Evolutionary conservation across 1,140 invertebrate species (phyloP), one percentile per base, ranked within the genome.

Genomic region (Drosophila ficusphila): DNA sequence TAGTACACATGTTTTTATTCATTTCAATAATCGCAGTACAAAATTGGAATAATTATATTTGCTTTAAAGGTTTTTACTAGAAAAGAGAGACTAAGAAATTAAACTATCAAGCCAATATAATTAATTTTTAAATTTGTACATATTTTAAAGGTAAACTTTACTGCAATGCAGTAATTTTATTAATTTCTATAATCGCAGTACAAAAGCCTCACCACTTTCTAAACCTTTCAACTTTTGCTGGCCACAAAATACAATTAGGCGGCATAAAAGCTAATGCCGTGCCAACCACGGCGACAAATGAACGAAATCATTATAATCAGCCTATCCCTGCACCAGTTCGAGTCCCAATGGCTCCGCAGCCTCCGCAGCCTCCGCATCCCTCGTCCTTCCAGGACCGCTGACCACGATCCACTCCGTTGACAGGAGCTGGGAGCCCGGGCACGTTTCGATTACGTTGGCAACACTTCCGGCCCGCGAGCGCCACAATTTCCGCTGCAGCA

Each of bases 361-460:
- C 52, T 42, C 47, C 29, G n/a, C n/a, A 19, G 18, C 16, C 3
- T 9, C 52, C 18, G 3, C 36, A 14, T 9, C 8, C n/a, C 19
- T n/a, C 46, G 8, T 8, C 4, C 25, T n/a, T n/a, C n/a, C n/a
- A n/a, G n/a, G n/a, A n/a, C n/a, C 41, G 41, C 29, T 85, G 69
- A 75, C 46, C 75, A 64, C 23, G 69, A 70, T 64, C 53, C 65
- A 81, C 77, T 42, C 29, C 16, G 64, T 67, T 71, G 77, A 62
- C 58, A 67, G 71, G 36, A 54, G 64, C 33, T 31, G 25, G 3
- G 36, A 51, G 21, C 21, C 54, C 12, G 21, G 56, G 81, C 76
- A 86, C 76, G 71, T 86, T 83, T 86, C 79, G 79, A 83, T 83
- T 83, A 83, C 81, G 79, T 79, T 83, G 79, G 64, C 79, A 83